Base-by-base conservation (phyloP, 2,113 vertebrate genomes). In the Circaetus gallicus region DNA sequence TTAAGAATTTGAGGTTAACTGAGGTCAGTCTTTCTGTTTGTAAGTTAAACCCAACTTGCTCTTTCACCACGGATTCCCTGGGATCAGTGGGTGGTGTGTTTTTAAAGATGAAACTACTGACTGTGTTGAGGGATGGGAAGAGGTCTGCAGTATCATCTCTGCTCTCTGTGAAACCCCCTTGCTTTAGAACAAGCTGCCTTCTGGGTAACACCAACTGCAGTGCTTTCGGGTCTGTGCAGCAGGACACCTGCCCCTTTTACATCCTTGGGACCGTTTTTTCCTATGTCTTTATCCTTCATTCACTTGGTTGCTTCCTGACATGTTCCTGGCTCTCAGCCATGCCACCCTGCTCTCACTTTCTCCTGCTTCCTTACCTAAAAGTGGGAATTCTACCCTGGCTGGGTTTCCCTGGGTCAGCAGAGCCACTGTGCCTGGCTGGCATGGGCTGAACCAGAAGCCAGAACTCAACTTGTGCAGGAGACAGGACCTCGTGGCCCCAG, bases 1-100 rank as follows among this genome's bases (percentile, higher is more conserved):
- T 91, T 80, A 93, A 80, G 66, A 93, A 90, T 93, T 92, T 92
- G 63, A 83, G 79, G 79, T 92, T 83, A 92, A 59, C 76, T 80
- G 59, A n/a, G 71, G 82, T 82, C 89, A 38, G 14, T 70, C 43
- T 90, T 92, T 73, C 50, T 86, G 45, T 89, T 82, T 20, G 4
- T 85, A 80, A 66, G 58, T 77, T 92, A 90, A 94, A 91, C 86
- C 32, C 50, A 71, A 10, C 69, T 93, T 93, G 21, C 36, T 79
- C 22, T 72, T 93, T 86, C 70, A 82, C 40, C 10, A 15, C 28
- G 15, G 69, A 47, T 78, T 78, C 38, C 40, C 13, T 81, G 50
- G 28, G 18, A 65, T 92, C 55, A 47, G 29, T 26, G 53, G 8
- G 7, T 82, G n/a, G 22, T 42, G 5, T 66, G 20, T 81, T 87